Percentiles rank a stretch among this genome's conserved stretches.
phyloP scores from a whole-genome alignment of 2,113 vertebrate species.

The Ammospiza nelsoni region DNA sequence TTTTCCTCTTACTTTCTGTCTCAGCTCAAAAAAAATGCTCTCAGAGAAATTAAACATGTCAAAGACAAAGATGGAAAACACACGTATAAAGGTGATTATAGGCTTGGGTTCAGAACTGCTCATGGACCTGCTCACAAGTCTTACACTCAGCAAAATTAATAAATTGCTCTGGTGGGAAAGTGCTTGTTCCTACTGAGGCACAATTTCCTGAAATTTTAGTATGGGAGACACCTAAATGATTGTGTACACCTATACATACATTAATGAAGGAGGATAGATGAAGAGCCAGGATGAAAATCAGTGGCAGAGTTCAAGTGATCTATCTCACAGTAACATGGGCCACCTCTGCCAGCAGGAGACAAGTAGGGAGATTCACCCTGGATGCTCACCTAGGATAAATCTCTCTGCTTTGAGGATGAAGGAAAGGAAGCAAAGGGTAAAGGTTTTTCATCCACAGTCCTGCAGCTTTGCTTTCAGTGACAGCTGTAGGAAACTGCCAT shows the following conservation, averaged over 20 bases:
- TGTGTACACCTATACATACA: not conserved
- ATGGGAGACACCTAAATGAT: not conserved
- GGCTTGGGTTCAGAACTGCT: not conserved
- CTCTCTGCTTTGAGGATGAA: not conserved
- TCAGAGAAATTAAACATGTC: not conserved
- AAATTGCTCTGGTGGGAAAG: rapidly evolving
- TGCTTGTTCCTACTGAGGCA: not conserved
- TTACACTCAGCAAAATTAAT: not conserved
- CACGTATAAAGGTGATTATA: not conserved
- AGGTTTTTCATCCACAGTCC: not conserved
- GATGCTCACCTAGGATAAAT: not conserved
- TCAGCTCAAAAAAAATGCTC: not conserved
- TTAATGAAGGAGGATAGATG: not conserved
- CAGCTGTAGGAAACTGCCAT: not conserved
- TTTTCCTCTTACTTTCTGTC: not conserved
- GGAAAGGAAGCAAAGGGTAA: not conserved
- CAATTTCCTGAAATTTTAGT: not conserved
- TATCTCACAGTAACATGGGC: not conserved
- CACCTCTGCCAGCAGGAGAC: rapidly evolving
- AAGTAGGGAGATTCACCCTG: not conserved
- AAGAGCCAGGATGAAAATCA: not conserved
- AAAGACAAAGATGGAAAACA: not conserved
- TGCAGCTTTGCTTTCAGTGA: not conserved
- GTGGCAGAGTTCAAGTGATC: not conserved
- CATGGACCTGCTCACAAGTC: rapidly evolving